These are phyloP conservation scores for Vipera ursinii DNA, from an alignment of 2,797 vertebrate species.

Conservation along the genomic window DNA sequence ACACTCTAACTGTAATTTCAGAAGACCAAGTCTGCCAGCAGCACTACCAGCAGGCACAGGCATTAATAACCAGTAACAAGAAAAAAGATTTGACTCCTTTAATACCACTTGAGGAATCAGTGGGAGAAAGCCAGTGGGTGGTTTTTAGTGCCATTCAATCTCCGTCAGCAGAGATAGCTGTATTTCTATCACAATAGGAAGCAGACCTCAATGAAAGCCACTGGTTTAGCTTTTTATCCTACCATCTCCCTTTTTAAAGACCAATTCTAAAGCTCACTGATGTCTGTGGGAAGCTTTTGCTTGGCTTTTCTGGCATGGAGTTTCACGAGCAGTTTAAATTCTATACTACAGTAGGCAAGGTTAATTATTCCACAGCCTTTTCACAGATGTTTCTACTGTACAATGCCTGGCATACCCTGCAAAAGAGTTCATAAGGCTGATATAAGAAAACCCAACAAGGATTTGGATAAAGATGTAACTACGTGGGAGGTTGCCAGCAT, in stretches of 20 bases:
- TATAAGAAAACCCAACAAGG: not conserved
- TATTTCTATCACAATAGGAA: conserved; percentile 13
- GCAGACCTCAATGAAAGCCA: conserved; percentile 31
- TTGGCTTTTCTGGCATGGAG: conserved; percentile 10
- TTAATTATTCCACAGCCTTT: conserved; percentile 43
- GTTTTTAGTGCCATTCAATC: conserved; percentile 3
- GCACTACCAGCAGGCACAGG: not conserved
- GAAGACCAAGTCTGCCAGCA: not conserved
- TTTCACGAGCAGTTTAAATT: not conserved
- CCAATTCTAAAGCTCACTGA: conserved; percentile 19
- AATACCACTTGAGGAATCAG: conserved; percentile 2
- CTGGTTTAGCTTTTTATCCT: conserved; percentile 31
- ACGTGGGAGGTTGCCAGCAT: conserved; percentile 28
- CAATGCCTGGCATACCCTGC: conserved; percentile 23
- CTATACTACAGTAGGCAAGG: conserved; percentile 32
- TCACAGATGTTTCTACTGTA: conserved; percentile 21
- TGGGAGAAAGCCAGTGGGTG: not conserved
- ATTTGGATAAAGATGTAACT: conserved; percentile 52
- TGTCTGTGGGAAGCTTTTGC: conserved; percentile 35
- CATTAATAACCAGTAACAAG: conserved; percentile 23
- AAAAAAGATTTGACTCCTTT: conserved; percentile 18
- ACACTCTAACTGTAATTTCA: conserved; percentile 13
- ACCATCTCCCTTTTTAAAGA: conserved; percentile 15
- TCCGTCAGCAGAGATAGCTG: not conserved
- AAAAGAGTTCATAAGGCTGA: conserved; percentile 45